Evolutionary conservation across 2,797 vertebrate genomes (phyloP).

Genomic region (Notolabrus celidotus): DNA sequence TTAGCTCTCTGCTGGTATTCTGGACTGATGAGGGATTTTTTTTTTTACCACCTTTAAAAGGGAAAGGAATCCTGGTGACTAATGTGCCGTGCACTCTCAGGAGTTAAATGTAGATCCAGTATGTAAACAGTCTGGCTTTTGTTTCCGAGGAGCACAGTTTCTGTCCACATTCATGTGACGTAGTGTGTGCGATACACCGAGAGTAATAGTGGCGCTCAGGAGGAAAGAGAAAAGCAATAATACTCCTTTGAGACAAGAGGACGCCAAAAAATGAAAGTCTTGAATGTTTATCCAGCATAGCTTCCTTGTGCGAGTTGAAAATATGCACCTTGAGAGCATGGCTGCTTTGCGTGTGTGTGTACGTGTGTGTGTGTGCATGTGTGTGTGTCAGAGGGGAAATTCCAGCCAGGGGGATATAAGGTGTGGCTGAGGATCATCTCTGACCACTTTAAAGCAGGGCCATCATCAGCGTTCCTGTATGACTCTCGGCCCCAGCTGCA

Average conservation of each 20-base stretch:
- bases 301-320: slow-evolving; percentile 19
- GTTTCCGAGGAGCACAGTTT: slow-evolving; percentile 77
- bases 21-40: slow-evolving; percentile 49
- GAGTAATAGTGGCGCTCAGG: slow-evolving; percentile 40
- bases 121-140: slow-evolving; percentile 85
- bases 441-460: slow-evolving; percentile 82
- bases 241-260: slow-evolving; percentile 30
- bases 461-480: slow-evolving; percentile 76
- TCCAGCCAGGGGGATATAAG: slow-evolving; percentile 79
- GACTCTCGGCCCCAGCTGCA: slow-evolving; percentile 76
- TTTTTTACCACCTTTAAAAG: slow-evolving; percentile 72
- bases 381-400: slow-evolving; percentile 77
- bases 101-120: slow-evolving; percentile 72
- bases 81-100: slow-evolving; percentile 48
- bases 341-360: slow-evolving; percentile 37
- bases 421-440: slow-evolving; percentile 81
- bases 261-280: background rate
- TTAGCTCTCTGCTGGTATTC: slow-evolving; percentile 63
- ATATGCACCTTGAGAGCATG: slow-evolving; percentile 16
- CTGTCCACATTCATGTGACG: slow-evolving; percentile 76
- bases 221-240: slow-evolving; percentile 46
- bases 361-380: slow-evolving; percentile 42
- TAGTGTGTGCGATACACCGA: slow-evolving; percentile 56
- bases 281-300: background rate
- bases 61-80: slow-evolving; percentile 78